A percentile compares a stretch with the other conserved stretches of the same genome.
Evolutionary conservation across 2,888 invertebrate genomes (phyloP).

Genomic region (Drosophila lutescens): DNA sequence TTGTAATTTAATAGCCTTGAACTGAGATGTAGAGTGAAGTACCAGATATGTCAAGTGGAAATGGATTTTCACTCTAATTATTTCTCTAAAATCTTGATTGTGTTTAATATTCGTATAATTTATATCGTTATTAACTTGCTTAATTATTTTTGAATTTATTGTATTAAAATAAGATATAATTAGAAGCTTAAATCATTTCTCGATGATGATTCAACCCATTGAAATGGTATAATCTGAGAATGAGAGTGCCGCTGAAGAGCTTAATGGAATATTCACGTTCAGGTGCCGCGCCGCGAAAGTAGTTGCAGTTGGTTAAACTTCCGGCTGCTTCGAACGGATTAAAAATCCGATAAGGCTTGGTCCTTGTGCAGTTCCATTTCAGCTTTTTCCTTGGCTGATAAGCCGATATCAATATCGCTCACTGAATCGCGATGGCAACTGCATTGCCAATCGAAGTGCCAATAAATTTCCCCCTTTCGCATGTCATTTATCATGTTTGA

Average conservation of each 20-base stretch:
- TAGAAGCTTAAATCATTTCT: not conserved
- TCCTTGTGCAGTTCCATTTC: slow-evolving; percentile 9
- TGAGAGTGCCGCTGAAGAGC: slow-evolving; percentile 18
- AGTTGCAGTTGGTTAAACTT: slow-evolving; percentile 40
- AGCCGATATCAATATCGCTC: slow-evolving; percentile 52
- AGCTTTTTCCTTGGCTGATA: slow-evolving; percentile 30
- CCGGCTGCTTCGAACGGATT: slow-evolving; percentile 26
- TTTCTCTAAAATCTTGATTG: too few species aligned
- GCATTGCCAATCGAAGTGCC: slow-evolving; percentile 30
- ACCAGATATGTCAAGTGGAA: too few species aligned
- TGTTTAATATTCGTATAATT: too few species aligned
- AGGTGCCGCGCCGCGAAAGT: slow-evolving; percentile 39
- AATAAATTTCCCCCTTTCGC: slow-evolving; percentile 39
- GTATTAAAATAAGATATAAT: too few species aligned
- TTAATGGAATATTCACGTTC: slow-evolving; percentile 67
- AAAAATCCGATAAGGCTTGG: slow-evolving; percentile 29
- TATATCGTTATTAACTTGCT: too few species aligned
- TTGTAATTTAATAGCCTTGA: too few species aligned
- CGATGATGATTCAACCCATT: not conserved
- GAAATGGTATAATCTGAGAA: not conserved
- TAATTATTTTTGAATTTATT: too few species aligned
- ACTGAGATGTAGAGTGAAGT: too few species aligned
- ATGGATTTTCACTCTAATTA: too few species aligned
- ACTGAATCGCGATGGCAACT: slow-evolving; percentile 48
- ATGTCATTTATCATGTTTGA: slow-evolving; percentile 48